phyloP scores from a whole-genome alignment of 1,140 invertebrate species.

The Zelostemma sp. region DNA sequence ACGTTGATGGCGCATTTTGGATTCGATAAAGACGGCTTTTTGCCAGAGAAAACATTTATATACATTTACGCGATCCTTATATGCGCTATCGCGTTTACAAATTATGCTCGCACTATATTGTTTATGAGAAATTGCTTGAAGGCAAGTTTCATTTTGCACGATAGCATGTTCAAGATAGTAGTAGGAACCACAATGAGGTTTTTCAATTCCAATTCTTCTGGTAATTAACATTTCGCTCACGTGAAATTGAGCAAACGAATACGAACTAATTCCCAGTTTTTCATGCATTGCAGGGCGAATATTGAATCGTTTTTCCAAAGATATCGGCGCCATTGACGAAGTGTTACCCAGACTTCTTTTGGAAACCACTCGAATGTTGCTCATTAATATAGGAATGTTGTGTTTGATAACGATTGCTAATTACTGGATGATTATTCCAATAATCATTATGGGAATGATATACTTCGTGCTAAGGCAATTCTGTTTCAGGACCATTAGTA shows the following conservation, averaged over 20 bases:
- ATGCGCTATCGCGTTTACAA: slow-evolving; percentile 65
- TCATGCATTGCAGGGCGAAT: slow-evolving; percentile 50
- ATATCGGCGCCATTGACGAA: too few relatives aligned
- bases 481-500: neutral
- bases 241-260: neutral
- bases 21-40: slow-evolving; percentile 44
- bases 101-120: slow-evolving; percentile 74
- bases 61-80: slow-evolving; percentile 65
- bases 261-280: neutral
- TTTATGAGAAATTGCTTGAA: slow-evolving; percentile 88
- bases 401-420: slow-evolving; percentile 9
- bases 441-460: slow-evolving; percentile 61
- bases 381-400: slow-evolving; percentile 1
- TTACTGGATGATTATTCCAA: too few relatives aligned
- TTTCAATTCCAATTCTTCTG: slow-evolving; percentile 86
- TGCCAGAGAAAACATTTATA: slow-evolving; percentile 45
- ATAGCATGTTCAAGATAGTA: slow-evolving; percentile 84
- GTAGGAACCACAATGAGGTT: slow-evolving; percentile 84
- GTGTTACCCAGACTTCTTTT: slow-evolving; percentile 62
- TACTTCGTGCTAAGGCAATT: neutral
- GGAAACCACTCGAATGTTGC: slow-evolving; percentile 62
- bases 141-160: slow-evolving; percentile 83
- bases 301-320: slow-evolving; percentile 67
- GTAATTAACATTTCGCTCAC: slow-evolving; percentile 49
- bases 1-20: neutral